Evolutionary conservation across 2,797 vertebrate genomes (phyloP).

Genomic region (Galaxias olidus): DNA sequence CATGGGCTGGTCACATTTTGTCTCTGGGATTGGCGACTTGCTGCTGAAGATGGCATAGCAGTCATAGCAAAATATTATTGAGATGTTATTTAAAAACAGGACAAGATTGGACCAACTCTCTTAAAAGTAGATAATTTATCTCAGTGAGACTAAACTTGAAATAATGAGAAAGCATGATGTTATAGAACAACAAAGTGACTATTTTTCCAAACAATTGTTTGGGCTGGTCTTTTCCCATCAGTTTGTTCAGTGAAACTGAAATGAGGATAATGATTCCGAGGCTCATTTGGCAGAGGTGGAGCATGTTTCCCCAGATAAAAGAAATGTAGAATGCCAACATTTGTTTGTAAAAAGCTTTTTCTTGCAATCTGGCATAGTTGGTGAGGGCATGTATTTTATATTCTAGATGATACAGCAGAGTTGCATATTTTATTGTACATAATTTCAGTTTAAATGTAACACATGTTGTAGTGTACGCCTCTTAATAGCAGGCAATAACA

Average conservation of each 20-base stretch:
- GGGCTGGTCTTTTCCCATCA: constrained; percentile 1
- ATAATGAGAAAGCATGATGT: no score
- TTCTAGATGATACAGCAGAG: no score
- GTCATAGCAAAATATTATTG: background rate
- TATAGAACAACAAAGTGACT: no score
- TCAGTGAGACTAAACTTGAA: no score
- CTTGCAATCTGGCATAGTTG: no score
- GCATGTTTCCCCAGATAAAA: background rate
- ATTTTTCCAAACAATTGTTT: no score
- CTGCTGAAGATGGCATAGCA: constrained; percentile 43
- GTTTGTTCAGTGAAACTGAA: background rate
- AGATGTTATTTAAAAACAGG: no score
- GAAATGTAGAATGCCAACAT: background rate
- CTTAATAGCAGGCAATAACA: background rate
- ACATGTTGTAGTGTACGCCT: background rate
- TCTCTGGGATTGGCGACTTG: constrained; percentile 69
- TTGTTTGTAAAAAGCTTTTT: no score
- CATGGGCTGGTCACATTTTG: constrained; percentile 82
- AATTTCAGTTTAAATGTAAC: background rate
- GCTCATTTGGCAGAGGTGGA: background rate
- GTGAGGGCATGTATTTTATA: no score
- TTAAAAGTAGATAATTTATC: no score
- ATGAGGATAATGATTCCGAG: background rate
- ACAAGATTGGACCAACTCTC: no score
- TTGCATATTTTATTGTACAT: no score